Conservation (phyloP, 1,140 invertebrate genomes). For the Muscidifurax raptorellus region DNA sequence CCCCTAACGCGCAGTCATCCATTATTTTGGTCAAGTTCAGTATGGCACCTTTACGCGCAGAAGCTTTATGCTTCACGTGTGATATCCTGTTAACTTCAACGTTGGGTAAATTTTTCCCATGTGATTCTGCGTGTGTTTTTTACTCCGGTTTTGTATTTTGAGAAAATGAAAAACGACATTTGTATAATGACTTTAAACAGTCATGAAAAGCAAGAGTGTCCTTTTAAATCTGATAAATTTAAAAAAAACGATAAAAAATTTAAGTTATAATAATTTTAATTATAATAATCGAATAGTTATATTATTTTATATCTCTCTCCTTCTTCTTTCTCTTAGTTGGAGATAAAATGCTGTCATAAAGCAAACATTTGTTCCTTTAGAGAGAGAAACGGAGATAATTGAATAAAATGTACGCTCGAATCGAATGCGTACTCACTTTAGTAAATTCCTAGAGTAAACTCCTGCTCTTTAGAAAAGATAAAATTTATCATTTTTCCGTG, state of each 20-base stretch:
- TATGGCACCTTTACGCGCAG: not conserved
- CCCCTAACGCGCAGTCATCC: not conserved
- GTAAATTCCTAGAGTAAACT: not conserved
- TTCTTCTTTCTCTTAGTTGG: not conserved
- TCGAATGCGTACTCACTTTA: not conserved
- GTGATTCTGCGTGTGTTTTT: not conserved
- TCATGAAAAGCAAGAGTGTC: no score
- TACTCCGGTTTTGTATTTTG: no score
- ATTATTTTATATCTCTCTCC: not conserved
- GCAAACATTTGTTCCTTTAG: not conserved
- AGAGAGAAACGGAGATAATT: not conserved
- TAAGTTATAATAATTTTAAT: no score
- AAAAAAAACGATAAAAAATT: not conserved
- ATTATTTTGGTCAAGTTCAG: constrained; percentile 22
- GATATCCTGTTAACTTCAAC: not conserved
- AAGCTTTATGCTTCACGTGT: not conserved
- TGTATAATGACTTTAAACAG: no score
- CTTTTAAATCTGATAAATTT: not conserved
- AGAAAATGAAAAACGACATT: no score
- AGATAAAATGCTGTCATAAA: not conserved
- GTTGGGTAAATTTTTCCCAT: constrained; percentile 14
- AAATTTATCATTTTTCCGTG: not conserved
- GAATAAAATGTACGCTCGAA: no score
- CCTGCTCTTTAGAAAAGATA: no score
- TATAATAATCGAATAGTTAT: not conserved